A percentile compares a stretch with the other conserved stretches of the same genome.
Conservation (phyloP, 2,888 invertebrate genomes). For the Cheilosia urbana region DNA sequence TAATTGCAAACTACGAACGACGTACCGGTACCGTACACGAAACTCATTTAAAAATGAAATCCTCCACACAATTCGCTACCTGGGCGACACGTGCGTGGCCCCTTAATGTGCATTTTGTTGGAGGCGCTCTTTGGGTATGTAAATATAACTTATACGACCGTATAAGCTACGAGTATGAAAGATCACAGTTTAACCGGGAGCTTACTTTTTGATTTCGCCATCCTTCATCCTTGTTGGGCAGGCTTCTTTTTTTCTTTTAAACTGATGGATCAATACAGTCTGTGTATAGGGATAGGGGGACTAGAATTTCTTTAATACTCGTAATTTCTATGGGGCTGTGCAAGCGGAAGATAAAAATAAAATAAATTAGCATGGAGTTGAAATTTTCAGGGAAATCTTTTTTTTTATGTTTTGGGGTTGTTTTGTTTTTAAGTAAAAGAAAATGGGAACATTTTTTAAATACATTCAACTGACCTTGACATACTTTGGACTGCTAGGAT, state of each 20-base stretch:
- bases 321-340: conserved; percentile 4
- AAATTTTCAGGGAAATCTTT: neutral
- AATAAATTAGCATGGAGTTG: conserved; percentile 27
- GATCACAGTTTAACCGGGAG: conserved; percentile 8
- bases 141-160: too few relatives aligned
- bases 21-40: neutral
- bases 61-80: conserved; percentile 19
- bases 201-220: conserved; percentile 30
- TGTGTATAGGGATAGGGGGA: too few relatives aligned
- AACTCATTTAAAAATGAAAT: conserved; percentile 43
- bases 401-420: too few relatives aligned
- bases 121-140: neutral
- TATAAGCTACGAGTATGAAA: too few relatives aligned
- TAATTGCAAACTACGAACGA: neutral
- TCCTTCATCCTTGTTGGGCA: neutral
- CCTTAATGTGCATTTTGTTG: conserved; percentile 4
- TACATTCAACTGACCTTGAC: neutral
- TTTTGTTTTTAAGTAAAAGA: neutral
- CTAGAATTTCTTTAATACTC: neutral
- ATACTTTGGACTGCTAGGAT: neutral
- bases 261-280: too few relatives aligned
- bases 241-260: neutral
- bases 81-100: conserved; percentile 12
- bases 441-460: neutral
- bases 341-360: conserved; percentile 23